Percentiles rank a stretch among this genome's conserved stretches.
phyloP scores from a whole-genome alignment of 2,113 vertebrate species.

The Dasyprocta punctata region DNA sequence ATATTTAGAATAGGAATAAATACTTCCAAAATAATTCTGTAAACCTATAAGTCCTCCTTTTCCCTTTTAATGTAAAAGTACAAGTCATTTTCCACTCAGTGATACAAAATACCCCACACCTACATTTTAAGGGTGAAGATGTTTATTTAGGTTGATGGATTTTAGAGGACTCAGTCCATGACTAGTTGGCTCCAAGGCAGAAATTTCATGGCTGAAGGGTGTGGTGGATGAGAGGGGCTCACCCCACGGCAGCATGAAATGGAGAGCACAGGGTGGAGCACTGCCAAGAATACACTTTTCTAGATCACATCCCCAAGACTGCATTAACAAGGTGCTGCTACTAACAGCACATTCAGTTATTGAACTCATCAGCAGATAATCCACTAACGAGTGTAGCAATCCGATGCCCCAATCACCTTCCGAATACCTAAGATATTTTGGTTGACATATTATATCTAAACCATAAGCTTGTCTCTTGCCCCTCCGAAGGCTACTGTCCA shows the following conservation, averaged over 20 bases:
- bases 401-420: not conserved
- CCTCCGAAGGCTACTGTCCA: not conserved
- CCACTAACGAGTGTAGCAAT: not conserved
- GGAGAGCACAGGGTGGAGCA: not conserved
- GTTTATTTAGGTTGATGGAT: not conserved
- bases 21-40: not conserved
- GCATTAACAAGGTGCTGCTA: not conserved
- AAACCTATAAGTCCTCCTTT: not conserved
- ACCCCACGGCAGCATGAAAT: not conserved
- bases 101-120: not conserved
- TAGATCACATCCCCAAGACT: not conserved
- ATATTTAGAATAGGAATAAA: not conserved
- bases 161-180: not conserved
- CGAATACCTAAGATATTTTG: not conserved
- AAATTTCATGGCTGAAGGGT: not conserved
- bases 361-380: not conserved
- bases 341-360: not conserved
- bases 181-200: not conserved
- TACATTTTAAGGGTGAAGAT: not conserved
- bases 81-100: not conserved
- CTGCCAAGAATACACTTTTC: not conserved
- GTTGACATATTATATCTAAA: not conserved
- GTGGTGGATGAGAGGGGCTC: not conserved
- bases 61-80: not conserved
- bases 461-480: not conserved